A percentile compares a stretch with the other conserved stretches of the same genome.
phyloP scores from a whole-genome alignment of 2,888 invertebrate species.

The Megastigmus dorsalis region DNA sequence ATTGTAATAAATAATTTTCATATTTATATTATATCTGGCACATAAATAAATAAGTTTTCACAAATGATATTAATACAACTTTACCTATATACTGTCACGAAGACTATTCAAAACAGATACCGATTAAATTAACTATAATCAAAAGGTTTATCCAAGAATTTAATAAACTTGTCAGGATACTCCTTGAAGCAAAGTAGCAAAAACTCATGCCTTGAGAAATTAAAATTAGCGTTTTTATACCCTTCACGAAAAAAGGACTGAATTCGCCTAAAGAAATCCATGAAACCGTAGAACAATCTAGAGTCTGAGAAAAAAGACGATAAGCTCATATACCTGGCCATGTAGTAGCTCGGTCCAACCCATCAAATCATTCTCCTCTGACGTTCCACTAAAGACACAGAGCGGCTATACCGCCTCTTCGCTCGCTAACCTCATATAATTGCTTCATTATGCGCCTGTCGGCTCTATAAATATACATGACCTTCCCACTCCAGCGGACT shows the following conservation, averaged over 20 bases:
- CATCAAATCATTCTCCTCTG: slow-evolving; percentile 9
- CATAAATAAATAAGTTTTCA: too few species aligned
- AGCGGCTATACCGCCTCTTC: not conserved
- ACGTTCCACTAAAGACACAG: not conserved
- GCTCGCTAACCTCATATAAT: slow-evolving; percentile 31
- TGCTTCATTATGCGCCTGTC: slow-evolving; percentile 22
- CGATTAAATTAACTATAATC: not conserved
- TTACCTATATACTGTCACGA: too few species aligned
- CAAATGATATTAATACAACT: too few species aligned
- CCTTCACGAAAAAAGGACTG: not conserved
- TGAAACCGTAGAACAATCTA: not conserved
- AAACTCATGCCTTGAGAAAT: not conserved
- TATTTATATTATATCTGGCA: too few species aligned
- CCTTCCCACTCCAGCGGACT: slow-evolving; percentile 39
- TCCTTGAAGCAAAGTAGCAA: not conserved
- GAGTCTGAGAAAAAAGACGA: not conserved
- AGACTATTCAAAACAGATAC: too few species aligned
- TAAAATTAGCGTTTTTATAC: not conserved
- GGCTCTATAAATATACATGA: slow-evolving; percentile 46
- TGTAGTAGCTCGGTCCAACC: not conserved
- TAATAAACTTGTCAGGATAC: slow-evolving; percentile 7
- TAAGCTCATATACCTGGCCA: not conserved
- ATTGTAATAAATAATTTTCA: too few species aligned
- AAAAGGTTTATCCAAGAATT: not conserved
- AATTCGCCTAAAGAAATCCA: not conserved